Evolutionary conservation across 2,888 invertebrate genomes (phyloP).

Genomic region (Brenthis daphne): DNA sequence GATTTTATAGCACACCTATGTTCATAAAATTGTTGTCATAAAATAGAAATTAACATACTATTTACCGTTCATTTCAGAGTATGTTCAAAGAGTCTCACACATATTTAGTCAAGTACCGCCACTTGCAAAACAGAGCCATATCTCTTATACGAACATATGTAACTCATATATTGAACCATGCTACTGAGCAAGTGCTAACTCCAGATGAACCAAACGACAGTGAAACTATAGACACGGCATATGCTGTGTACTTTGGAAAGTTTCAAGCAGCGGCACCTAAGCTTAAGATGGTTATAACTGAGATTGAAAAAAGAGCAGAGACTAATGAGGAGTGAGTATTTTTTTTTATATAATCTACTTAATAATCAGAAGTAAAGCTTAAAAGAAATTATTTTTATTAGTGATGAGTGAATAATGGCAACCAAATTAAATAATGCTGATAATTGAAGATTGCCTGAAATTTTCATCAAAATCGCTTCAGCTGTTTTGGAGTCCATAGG

Average conservation of each 20-base stretch:
- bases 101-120: conserved; percentile 92
- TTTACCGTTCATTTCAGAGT: conserved; percentile 73
- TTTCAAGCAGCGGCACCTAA: conserved; percentile 96
- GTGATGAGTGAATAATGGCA: too few relatives aligned
- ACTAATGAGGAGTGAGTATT: conserved; percentile 86
- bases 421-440: too few relatives aligned
- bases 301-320: conserved; percentile 90
- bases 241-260: conserved; percentile 95
- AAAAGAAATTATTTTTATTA: too few relatives aligned
- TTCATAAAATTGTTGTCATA: neutral
- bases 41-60: neutral
- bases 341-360: neutral
- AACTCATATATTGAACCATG: conserved; percentile 87
- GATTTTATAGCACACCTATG: too few relatives aligned
- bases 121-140: conserved; percentile 91
- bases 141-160: conserved; percentile 91
- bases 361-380: too few relatives aligned
- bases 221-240: conserved; percentile 84
- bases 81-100: conserved; percentile 92
- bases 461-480: too few relatives aligned
- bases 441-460: too few relatives aligned
- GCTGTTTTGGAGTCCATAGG: too few relatives aligned
- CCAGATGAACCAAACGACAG: conserved; percentile 61
- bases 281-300: conserved; percentile 89
- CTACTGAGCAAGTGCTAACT: conserved; percentile 88